Base-by-base conservation (phyloP, 2,797 vertebrate genomes). In the Cyclura pinguis region DNA sequence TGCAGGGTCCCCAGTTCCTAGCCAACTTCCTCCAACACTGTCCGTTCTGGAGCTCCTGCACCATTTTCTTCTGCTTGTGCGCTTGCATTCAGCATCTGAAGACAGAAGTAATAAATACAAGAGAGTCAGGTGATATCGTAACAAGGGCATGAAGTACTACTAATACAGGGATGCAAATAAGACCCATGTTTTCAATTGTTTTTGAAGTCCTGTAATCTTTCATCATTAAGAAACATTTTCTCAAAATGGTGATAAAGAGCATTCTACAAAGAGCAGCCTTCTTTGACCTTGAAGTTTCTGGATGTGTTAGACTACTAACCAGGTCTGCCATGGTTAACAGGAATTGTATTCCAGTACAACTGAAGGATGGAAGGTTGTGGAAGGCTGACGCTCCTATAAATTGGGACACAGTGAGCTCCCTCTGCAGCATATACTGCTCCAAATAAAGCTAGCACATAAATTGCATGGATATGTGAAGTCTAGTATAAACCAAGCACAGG, bases 21-120 rank as follows among this genome's bases (percentile, higher is more conserved):
- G 52, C 62, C 73, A 84, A 67, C 35, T 74, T 47, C 84, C 47
- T 62, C 77, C 84, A 6, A 86, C 32, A 57, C 87, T 81, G 59
- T 96, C 96, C 42, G 93, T 86, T 38, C 91, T 94, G n/a, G 95
- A 94, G 80, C 93, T 96, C 87, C 93, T 91, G 81, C 96, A 95
- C 92, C 93, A 93, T 92, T 95, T 95, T 95, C 95, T 96, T 13
- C 91, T 93, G 87, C 94, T 93, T 59, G 94, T 93, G 6, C 85
- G 94, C 81, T 94, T 94, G 73, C 87, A 88, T 47, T 96, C 92
- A 74, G 92, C 90, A 90, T 96, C 96, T 97, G 88, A 52, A 88
- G 57, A 77, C 1, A 8, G 20, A 67, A 32, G 32, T n/a, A 90
- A 38, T 86, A 38, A 89, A 57, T 94, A 7, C 35, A 76, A 62